Evolutionary conservation across 2,113 vertebrate genomes (phyloP).

Genomic region (Dendropsophus ebraccatus): DNA sequence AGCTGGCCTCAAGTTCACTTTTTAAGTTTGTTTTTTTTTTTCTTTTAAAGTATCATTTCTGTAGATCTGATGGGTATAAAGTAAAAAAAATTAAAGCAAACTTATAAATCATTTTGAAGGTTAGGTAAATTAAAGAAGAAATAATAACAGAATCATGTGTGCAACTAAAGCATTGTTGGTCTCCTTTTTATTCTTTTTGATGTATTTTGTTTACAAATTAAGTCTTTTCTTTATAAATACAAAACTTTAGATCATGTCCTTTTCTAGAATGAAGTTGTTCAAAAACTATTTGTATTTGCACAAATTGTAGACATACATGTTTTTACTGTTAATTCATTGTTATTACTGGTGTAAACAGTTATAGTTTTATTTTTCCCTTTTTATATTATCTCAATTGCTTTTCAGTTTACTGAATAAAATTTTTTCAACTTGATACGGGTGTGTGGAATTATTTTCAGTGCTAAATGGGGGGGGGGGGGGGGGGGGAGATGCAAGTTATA

Average conservation of each 20-base stretch:
- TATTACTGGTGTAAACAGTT: background rate
- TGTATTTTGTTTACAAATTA: background rate
- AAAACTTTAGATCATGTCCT: background rate
- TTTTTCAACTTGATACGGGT: background rate
- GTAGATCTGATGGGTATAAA: background rate
- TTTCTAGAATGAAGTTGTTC: slow-evolving; percentile 28
- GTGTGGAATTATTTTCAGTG: too few species aligned
- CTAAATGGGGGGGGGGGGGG: too few species aligned
- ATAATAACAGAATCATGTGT: background rate
- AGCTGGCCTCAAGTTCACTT: background rate
- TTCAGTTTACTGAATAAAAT: slow-evolving; percentile 33
- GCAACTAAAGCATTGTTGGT: background rate
- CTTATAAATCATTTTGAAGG: background rate
- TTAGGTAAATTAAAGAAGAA: background rate
- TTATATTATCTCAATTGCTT: slow-evolving; percentile 11
- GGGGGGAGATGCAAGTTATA: too few species aligned
- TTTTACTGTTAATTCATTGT: slow-evolving; percentile 6
- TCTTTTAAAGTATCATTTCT: background rate
- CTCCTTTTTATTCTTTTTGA: background rate
- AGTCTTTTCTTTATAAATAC: background rate
- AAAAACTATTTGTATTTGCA: slow-evolving; percentile 35
- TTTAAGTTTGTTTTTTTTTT: background rate
- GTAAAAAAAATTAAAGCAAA: background rate
- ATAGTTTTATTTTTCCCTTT: background rate
- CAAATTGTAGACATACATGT: slow-evolving; percentile 21